phyloP scores from a whole-genome alignment of 2,888 invertebrate species.

The Acanthopleura granulata region DNA sequence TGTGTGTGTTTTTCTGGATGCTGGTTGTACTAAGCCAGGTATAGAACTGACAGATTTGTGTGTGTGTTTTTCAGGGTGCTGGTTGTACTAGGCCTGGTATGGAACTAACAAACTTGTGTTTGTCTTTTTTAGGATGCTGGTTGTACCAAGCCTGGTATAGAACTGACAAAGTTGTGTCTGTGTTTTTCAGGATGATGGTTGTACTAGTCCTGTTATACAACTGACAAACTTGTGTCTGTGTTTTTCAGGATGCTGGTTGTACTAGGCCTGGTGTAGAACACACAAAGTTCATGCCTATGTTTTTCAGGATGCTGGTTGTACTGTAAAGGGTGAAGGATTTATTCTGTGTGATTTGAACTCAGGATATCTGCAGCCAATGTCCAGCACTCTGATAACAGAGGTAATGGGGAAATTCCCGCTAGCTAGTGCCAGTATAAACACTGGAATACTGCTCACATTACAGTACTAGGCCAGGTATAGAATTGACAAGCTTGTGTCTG shows the following conservation, averaged over 20 bases:
- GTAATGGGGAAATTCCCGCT: too few species aligned
- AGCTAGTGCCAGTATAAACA: too few species aligned
- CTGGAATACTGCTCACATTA: neutral
- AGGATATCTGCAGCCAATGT: too few species aligned
- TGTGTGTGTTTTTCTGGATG: too few species aligned
- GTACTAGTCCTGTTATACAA: constrained; percentile 77
- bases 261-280: constrained; percentile 80
- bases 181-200: too few species aligned
- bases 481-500: too few species aligned
- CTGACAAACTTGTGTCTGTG: constrained; percentile 73
- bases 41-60: neutral
- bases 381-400: too few species aligned
- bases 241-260: too few species aligned
- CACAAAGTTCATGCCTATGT: constrained; percentile 67
- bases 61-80: constrained; percentile 69
- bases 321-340: too few species aligned
- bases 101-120: constrained; percentile 77
- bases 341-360: too few species aligned
- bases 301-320: too few species aligned
- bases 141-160: constrained; percentile 78
- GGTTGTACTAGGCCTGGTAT: constrained; percentile 77
- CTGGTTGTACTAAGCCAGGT: neutral
- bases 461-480: neutral
- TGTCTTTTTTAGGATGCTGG: constrained; percentile 70
- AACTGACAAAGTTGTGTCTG: constrained; percentile 76